Percentiles rank a stretch among this genome's conserved stretches.
Conservation (phyloP, 1,140 invertebrate genomes). For the Lasioglossum albipes region DNA sequence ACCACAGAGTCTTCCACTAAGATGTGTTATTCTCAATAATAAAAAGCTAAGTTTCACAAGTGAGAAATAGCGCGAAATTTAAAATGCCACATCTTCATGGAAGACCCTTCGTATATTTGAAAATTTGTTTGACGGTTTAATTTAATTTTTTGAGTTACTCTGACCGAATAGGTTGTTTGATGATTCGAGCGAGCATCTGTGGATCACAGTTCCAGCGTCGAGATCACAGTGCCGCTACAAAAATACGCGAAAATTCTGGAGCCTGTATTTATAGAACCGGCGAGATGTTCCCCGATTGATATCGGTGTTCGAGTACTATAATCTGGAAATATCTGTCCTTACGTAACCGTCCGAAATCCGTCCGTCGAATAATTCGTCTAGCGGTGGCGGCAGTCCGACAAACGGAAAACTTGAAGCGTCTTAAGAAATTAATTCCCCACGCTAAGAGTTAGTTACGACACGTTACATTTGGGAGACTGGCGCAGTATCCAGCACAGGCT, state of each 20-base stretch:
- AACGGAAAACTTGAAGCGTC: not conserved
- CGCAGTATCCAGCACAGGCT: constrained; percentile 29
- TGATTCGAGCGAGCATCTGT: no score
- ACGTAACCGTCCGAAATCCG: not conserved
- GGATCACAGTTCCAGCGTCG: no score
- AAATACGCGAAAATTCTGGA: constrained; percentile 31
- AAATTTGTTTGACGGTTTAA: no score
- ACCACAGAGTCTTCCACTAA: no score
- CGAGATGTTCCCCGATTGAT: constrained; percentile 19
- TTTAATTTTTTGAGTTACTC: no score
- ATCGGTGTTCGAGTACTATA: constrained; percentile 22
- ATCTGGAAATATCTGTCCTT: constrained; percentile 41
- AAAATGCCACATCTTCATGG: no score
- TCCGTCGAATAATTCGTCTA: not conserved
- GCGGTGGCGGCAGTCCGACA: not conserved
- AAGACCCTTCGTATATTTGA: no score
- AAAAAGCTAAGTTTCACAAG: no score
- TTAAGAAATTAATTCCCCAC: constrained; percentile 48
- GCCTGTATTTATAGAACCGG: constrained; percentile 38
- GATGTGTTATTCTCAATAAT: no score
- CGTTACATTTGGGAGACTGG: constrained; percentile 34
- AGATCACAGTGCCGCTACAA: constrained; percentile 1
- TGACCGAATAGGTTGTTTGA: no score
- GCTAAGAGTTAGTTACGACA: constrained; percentile 52
- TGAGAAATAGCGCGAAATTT: no score